Evolutionary conservation across 2,888 invertebrate species (phyloP), one percentile per base, ranked within the genome.

Genomic region (Pseudococcus viburni): DNA sequence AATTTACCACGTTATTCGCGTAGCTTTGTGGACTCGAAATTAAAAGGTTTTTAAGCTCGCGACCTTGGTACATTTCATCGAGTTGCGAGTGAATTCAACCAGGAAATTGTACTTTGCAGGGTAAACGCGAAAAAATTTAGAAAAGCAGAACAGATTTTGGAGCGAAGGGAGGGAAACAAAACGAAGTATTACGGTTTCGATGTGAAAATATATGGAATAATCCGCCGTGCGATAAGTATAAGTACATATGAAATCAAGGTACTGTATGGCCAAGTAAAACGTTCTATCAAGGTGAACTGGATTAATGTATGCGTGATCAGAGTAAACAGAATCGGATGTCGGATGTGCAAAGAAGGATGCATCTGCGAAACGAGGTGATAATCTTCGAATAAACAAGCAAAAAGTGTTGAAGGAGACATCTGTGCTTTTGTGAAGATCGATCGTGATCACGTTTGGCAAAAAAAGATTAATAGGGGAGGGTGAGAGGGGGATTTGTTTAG

Each of bases 311-410:
- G 59, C 19, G n/a, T 9, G n/a, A 59, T 59, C 59, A 19, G 19
- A 59, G 59, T 59, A 59, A 59, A 59, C 59, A 59, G 59, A 59
- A 59, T 59, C 59, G 19, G 59, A 59, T 59, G 19, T 59, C 59
- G 59, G 59, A 59, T 59, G 19, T 59, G 59, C 19, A 59, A 59
- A 59, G 59, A 59, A 59, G 59, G 59, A 59, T 59, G 59, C 59
- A 59, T 59, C 9, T 59, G 19, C 19, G 11, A 19, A 59, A 59
- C n/a, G 19, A 17, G 51, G 51, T 51, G 51, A 51, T 51, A 51
- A 51, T 51, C 1, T 51, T 51, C n/a, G 7, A 19, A 19, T 59
- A 12, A 17, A 55, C 55, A 55, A 5, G n/a, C 19, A 59, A 59
- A 59, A 8, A 19, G 6, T 59, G 19, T 59, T 19, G 59, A 59